Evolutionary conservation across 1,140 invertebrate genomes (phyloP), one percentile per base, ranked within the genome.

Genomic region (Thaumetopoea pityocampa): DNA sequence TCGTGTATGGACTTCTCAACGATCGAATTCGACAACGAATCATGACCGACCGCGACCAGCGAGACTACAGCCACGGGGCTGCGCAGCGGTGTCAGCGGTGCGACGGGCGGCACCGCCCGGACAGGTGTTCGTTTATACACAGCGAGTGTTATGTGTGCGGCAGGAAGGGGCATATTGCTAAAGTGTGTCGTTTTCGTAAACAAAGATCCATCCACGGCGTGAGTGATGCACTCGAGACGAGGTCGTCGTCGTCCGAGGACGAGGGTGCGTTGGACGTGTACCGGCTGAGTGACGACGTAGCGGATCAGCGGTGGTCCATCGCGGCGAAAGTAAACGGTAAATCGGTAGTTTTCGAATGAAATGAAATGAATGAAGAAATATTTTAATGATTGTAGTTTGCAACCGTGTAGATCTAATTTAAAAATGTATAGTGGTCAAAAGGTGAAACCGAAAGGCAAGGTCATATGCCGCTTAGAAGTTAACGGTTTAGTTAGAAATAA

Each of bases 61-160:
- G n/a, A n/a, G n/a, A n/a, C n/a, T n/a, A n/a, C n/a, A n/a, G n/a
- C n/a, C n/a, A n/a, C n/a, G n/a, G n/a, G n/a, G n/a, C n/a, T n/a
- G n/a, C n/a, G n/a, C n/a, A 19, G 17, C 26, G 27, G 5, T 41
- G 37, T 24, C 18, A 29, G 5, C 37, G 38, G 15, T 42, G 38
- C n/a, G 29, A 12, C 5, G 11, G 22, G 19, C 4, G 6, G n/a
- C 38, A 42, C 17, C 11, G 18, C 5, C n/a, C 14, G 15, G 26
- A 28, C 2, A 19, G 19, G 15, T 40, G 36, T 28, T 22, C 36
- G 4, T 40, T 40, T 19, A 23, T 14, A 9, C 6, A 29, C 11
- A 15, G n/a, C 9, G 36, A 20, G 20, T 40, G 36, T 40, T 40
- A 28, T 14, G 36, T 40, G 8, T 40, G 36, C 7, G 36, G 35